A percentile compares a stretch with the other conserved stretches of the same genome.
These are phyloP conservation scores for Hirtodrosophila histrioides DNA, from an alignment of 2,888 invertebrate species.

Conservation along the genomic window DNA sequence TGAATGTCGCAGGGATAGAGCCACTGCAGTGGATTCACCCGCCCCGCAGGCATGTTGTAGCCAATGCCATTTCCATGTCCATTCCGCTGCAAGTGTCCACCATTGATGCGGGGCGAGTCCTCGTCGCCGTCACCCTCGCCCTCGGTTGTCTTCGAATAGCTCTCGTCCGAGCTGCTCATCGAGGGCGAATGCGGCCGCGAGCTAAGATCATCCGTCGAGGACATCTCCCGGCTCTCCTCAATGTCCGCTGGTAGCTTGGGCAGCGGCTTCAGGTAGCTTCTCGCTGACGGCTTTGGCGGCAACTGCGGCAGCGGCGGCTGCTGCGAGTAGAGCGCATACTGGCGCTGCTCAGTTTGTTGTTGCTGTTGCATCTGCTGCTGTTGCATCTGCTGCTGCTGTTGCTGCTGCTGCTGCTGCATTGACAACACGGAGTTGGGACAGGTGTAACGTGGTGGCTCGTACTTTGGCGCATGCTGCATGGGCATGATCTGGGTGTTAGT, in stretches of 20 bases:
- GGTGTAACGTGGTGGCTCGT: slow-evolving; percentile 84
- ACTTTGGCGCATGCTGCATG: slow-evolving; percentile 83
- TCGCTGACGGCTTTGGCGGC: slow-evolving; percentile 84
- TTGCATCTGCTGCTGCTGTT: slow-evolving; percentile 62
- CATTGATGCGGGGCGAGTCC: slow-evolving; percentile 80
- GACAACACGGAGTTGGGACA: slow-evolving; percentile 82
- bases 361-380: slow-evolving; percentile 27
- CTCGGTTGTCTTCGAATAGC: slow-evolving; percentile 92
- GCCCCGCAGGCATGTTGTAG: slow-evolving; percentile 45
- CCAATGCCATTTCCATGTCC: slow-evolving; percentile 39
- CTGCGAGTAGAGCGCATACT: slow-evolving; percentile 80
- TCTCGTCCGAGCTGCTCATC: slow-evolving; percentile 93
- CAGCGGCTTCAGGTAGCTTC: slow-evolving; percentile 86
- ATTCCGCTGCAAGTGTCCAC: slow-evolving; percentile 69
- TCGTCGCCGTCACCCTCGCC: slow-evolving; percentile 86
- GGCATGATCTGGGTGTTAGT: slow-evolving; percentile 80
- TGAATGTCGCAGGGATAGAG: slow-evolving; percentile 88
- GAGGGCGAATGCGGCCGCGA: slow-evolving; percentile 92
- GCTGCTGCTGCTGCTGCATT: slow-evolving; percentile 79
- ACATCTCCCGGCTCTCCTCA: slow-evolving; percentile 85
- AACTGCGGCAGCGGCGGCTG: slow-evolving; percentile 76
- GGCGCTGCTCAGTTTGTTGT: slow-evolving; percentile 61
- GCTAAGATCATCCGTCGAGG: slow-evolving; percentile 93
- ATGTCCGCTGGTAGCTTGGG: slow-evolving; percentile 86
- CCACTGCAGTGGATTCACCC: slow-evolving; percentile 86